Evolutionary conservation across 2,888 invertebrate genomes (phyloP).

Genomic region (Platerodrilus igneus): DNA sequence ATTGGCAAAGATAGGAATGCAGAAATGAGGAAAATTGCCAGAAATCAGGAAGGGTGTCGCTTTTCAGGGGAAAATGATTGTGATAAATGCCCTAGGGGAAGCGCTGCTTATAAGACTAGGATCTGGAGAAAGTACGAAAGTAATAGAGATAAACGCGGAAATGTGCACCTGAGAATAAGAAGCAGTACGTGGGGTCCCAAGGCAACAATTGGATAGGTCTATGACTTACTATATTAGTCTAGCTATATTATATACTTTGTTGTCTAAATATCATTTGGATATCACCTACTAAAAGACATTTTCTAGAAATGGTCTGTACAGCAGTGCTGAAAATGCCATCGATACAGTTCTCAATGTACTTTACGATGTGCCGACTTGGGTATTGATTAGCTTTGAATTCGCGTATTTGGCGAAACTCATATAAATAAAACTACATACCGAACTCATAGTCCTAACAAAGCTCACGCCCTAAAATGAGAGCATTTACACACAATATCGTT

Average conservation of each 20-base stretch:
- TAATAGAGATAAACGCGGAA: conserved; percentile 35
- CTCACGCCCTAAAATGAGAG: no score
- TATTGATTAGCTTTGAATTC: no score
- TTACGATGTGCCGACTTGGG: conserved; percentile 12
- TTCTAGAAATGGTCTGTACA: conserved; percentile 3
- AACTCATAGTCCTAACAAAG: no score
- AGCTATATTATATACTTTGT: conserved; percentile 12
- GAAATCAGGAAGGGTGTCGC: conserved; percentile 34
- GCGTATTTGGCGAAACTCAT: no score
- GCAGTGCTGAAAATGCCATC: conserved; percentile 10
- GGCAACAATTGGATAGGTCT: conserved; percentile 21
- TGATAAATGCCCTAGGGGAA: conserved; percentile 33
- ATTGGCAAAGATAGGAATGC: conserved; percentile 17
- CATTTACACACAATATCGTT: no score
- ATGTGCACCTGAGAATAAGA: conserved; percentile 31
- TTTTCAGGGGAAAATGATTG: conserved; percentile 33
- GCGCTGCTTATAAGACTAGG: conserved; percentile 28
- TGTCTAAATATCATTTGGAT: conserved; percentile 7
- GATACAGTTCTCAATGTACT: conserved; percentile 9
- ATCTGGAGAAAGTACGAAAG: conserved; percentile 22
- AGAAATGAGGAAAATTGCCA: conserved; percentile 20
- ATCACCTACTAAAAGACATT: conserved; percentile 11
- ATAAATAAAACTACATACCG: no score
- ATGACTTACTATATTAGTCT: conserved; percentile 16
- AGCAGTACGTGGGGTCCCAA: conserved; percentile 19